Percentiles rank a stretch among this genome's conserved stretches.
These are phyloP conservation scores for Lophotriccus pileatus DNA, from an alignment of 2,797 vertebrate genomes.

Conservation along the genomic window DNA sequence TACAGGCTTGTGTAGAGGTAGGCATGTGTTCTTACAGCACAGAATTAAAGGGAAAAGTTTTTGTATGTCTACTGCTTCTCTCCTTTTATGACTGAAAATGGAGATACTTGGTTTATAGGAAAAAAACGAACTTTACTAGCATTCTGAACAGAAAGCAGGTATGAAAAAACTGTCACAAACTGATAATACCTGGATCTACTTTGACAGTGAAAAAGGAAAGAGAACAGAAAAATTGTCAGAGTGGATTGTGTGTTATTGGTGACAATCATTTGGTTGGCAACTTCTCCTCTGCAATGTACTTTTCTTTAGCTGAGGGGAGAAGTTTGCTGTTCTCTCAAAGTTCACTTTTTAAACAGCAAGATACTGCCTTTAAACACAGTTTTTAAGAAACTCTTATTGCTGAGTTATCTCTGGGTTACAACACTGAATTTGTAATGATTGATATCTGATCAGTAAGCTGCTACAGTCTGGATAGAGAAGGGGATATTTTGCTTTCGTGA, in stretches of 20 bases:
- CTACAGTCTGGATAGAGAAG: not conserved
- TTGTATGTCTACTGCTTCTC: not conserved
- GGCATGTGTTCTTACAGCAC: not conserved
- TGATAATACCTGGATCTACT: not conserved
- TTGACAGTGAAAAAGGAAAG: not conserved
- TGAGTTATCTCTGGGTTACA: not conserved
- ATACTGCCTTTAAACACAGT: not conserved
- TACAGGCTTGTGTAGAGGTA: not conserved
- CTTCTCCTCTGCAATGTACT: not conserved
- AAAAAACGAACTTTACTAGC: not conserved
- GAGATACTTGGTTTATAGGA: not conserved
- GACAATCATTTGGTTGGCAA: not conserved
- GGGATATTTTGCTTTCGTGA: not conserved
- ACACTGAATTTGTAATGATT: not conserved
- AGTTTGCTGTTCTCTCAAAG: not conserved
- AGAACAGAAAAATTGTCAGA: not conserved
- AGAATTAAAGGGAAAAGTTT: not conserved
- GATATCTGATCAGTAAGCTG: not conserved
- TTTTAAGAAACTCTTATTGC: not conserved
- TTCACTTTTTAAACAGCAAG: not conserved
- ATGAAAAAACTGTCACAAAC: not conserved
- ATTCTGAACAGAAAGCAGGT: not conserved
- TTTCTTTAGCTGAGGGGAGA: not conserved
- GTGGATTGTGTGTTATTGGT: not conserved
- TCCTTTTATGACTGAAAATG: not conserved